phyloP scores from a whole-genome alignment of 2,113 vertebrate genomes.

The Chelonoidis abingdonii region DNA sequence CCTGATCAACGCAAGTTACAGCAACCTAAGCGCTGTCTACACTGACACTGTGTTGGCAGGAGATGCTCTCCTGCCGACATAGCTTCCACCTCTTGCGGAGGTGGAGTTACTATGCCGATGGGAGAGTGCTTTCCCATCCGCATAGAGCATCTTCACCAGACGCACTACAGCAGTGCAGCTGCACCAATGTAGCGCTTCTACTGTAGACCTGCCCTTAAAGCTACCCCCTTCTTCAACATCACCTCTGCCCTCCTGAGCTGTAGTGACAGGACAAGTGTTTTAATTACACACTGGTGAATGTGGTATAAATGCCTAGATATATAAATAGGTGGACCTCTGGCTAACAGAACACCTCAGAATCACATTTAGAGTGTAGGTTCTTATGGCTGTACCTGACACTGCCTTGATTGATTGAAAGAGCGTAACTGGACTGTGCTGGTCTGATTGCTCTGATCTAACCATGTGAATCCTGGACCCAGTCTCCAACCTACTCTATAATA shows the following conservation, averaged over 20 bases:
- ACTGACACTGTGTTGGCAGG: too few species aligned
- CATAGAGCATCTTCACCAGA: too few species aligned
- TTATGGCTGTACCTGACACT: background rate
- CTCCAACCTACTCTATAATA: background rate
- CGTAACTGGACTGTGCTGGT: background rate
- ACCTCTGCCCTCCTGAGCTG: background rate
- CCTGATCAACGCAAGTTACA: too few species aligned
- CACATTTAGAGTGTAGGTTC: background rate
- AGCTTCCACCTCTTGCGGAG: too few species aligned
- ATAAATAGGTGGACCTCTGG: background rate
- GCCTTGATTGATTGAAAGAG: background rate
- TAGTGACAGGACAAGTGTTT: background rate
- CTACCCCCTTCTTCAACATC: background rate
- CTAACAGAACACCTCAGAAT: background rate
- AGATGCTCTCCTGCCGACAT: too few species aligned
- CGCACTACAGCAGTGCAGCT: too few species aligned
- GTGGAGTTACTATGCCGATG: too few species aligned
- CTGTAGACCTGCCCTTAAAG: background rate
- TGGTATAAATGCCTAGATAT: background rate
- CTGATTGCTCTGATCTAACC: fast-evolving
- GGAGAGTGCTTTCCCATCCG: too few species aligned
- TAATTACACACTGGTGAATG: background rate
- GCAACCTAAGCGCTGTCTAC: too few species aligned
- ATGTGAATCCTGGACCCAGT: background rate
- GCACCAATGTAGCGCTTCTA: too few species aligned